Base-by-base conservation (phyloP, 2,888 invertebrate species). In the Eretmocerus hayati region DNA sequence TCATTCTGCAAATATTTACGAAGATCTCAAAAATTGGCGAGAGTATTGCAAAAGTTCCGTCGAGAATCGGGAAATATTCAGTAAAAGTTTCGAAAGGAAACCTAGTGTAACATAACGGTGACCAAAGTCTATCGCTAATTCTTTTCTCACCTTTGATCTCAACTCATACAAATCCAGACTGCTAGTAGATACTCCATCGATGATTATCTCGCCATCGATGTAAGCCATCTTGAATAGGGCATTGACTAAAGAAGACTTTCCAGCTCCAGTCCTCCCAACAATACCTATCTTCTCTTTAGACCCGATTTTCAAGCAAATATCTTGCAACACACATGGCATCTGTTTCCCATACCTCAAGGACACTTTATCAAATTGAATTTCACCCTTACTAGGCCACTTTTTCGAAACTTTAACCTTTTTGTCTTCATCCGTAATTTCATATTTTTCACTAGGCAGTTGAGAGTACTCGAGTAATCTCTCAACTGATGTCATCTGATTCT, bases 391-490 rank as follows among this genome's bases (percentile, higher is more conserved):
- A 0, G 81, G 81, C 81, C 81, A 81, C 9, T 3, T 2, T 9
- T 42, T 43, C 3, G 36, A 39, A 3, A 93, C 62, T 91, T 90
- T 11, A 87, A 59, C 81, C 57, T 90, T 76, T 58, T 78, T 78
- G 31, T 79, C 58, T 63, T 84, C 84, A 1, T 83, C 81, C 39
- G 81, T 81, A 61, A 6, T 19, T 9, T 36, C 16, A 9, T 36
- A 37, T 9, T 22, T 20, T 13, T 53, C 50, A 3, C 31, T 20
- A 4, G 48, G 22, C 15, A 53, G 16, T 9, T 21, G 44, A 9
- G 51, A 45, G 9, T 54, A 94, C 62, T 92, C 91, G 8, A 88
- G 60, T 2, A 57, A 81, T 57, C 91, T 76, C 67, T 92, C 91
- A 0, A 85, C 84, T 1, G 80, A 77, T 1, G 78, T 79, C 77